phyloP scores from a whole-genome alignment of 2,113 vertebrate genomes.

The Ceyx margarethae region DNA sequence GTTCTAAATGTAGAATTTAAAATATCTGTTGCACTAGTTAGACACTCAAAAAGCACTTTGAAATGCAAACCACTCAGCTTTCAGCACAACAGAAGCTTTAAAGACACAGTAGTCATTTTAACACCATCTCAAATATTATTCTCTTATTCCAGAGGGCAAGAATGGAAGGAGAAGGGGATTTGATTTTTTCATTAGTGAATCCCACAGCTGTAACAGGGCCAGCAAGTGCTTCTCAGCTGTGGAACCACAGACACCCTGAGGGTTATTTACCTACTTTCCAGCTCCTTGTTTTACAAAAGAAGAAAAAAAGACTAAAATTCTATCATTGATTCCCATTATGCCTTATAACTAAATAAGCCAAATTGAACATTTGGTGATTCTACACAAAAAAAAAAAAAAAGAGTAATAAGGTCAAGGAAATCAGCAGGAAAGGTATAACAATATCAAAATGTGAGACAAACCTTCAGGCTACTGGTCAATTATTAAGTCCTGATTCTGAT shows the following conservation, averaged over 20 bases:
- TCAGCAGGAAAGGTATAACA: not conserved
- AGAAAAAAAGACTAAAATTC: not conserved
- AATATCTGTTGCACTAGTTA: constrained; percentile 12
- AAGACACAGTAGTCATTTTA: not conserved
- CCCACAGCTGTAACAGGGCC: not conserved
- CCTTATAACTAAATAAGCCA: not conserved
- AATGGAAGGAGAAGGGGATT: not conserved
- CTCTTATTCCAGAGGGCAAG: not conserved
- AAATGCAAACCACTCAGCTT: not conserved
- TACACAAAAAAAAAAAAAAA: not conserved
- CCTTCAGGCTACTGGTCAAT: not conserved
- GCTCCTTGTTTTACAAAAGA: not conserved
- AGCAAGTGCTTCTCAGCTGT: not conserved
- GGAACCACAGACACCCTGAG: not conserved
- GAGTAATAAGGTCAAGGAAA: not conserved
- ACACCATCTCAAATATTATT: not conserved
- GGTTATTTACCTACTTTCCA: not conserved
- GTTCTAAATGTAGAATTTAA: constrained; percentile 8
- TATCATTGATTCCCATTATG: not conserved
- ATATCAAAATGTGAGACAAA: not conserved
- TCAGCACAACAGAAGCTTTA: not conserved
- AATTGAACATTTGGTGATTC: not conserved
- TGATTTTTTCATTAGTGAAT: not conserved
- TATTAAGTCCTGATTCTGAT: not conserved
- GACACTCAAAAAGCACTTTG: not conserved